Percentiles rank a stretch among this genome's conserved stretches.
Conservation (phyloP, 2,113 vertebrate genomes). For the Ardeotis arabs region DNA sequence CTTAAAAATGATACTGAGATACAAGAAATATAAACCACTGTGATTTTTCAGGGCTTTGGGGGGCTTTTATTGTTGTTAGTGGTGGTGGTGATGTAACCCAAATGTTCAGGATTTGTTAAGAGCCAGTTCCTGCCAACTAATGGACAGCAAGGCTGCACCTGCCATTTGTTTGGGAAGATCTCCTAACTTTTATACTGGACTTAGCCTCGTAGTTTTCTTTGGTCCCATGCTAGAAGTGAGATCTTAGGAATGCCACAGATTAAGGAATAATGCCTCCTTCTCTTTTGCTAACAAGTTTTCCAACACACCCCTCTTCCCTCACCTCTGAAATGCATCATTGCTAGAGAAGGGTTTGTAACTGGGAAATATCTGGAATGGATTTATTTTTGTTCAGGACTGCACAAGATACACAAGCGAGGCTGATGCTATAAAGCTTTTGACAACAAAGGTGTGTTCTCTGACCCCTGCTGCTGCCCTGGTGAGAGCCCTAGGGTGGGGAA, state of each 20-base stretch:
- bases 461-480: background rate
- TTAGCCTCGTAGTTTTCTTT: background rate
- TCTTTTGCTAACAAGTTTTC: slow-evolving; percentile 8
- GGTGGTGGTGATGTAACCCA: background rate
- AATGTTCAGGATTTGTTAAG: background rate
- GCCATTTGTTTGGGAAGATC: background rate
- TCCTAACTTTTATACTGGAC: background rate
- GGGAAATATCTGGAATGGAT: background rate
- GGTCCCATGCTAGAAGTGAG: background rate
- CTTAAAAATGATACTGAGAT: background rate
- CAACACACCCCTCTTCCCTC: background rate
- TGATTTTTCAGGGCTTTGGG: background rate
- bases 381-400: background rate
- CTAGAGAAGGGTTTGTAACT: background rate
- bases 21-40: background rate
- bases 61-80: background rate
- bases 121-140: background rate
- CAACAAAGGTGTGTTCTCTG: background rate
- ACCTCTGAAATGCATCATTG: background rate
- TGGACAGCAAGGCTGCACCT: background rate
- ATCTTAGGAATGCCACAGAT: background rate
- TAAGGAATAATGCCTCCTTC: background rate
- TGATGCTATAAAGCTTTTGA: background rate
- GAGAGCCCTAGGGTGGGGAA: background rate
- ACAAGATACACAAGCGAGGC: background rate